Evolutionary conservation across 2,797 vertebrate species (phyloP).

Genomic region (Tamandua tetradactyla): DNA sequence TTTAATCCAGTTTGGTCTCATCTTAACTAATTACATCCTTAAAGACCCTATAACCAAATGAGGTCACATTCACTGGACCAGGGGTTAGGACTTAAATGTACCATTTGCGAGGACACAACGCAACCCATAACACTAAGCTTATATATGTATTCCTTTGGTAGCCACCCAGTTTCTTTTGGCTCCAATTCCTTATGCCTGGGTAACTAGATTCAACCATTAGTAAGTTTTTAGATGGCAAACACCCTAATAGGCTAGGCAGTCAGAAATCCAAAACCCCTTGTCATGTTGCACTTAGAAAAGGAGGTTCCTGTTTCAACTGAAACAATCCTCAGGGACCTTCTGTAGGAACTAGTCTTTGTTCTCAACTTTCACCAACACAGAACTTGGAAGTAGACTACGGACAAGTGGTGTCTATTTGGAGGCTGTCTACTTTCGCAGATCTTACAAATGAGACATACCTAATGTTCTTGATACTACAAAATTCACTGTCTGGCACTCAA

Average conservation of each 20-base stretch:
- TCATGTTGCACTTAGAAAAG: neutral
- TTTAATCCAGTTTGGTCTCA: too few species aligned
- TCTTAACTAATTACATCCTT: too few species aligned
- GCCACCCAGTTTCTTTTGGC: neutral
- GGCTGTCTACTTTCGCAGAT: neutral
- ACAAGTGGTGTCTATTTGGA: neutral
- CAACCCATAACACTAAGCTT: too few species aligned
- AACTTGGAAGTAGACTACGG: neutral
- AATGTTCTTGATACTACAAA: neutral
- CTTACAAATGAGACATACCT: neutral
- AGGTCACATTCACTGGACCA: too few species aligned
- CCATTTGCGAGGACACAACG: too few species aligned
- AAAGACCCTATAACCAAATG: too few species aligned
- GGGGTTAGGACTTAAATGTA: too few species aligned
- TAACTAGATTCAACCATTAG: neutral
- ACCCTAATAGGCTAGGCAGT: neutral
- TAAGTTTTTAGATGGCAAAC: neutral
- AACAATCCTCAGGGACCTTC: neutral
- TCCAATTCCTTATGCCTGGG: neutral
- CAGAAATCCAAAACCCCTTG: neutral
- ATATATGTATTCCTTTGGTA: neutral
- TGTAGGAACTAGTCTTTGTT: neutral
- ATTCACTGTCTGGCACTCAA: neutral
- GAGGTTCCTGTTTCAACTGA: neutral
- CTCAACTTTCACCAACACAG: neutral